Conservation (phyloP, 2,888 invertebrate genomes). For the Philonicus albiceps region DNA sequence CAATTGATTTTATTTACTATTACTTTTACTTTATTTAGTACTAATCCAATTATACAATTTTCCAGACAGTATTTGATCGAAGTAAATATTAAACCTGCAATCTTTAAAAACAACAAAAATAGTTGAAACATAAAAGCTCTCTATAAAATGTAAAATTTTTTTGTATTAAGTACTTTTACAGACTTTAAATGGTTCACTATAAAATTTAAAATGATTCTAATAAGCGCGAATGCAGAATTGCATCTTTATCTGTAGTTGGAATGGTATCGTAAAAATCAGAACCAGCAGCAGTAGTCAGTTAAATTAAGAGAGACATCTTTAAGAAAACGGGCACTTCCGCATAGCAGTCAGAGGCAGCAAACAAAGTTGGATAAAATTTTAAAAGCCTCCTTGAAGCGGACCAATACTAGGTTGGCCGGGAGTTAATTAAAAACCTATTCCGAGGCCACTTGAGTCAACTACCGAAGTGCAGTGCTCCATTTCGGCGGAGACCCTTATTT, state of each 20-base stretch:
- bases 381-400: not conserved
- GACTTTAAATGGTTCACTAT: too few relatives aligned
- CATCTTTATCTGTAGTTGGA: not conserved
- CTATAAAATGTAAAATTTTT: too few relatives aligned
- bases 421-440: conserved; percentile 31
- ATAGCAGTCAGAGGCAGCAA: not conserved
- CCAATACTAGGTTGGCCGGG: not conserved
- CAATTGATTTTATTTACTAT: too few relatives aligned
- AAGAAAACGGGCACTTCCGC: not conserved
- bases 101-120: too few relatives aligned
- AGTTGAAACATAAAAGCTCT: too few relatives aligned
- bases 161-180: too few relatives aligned
- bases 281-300: not conserved
- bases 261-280: not conserved
- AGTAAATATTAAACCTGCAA: too few relatives aligned
- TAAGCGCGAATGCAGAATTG: not conserved
- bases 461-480: not conserved
- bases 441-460: not conserved
- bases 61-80: too few relatives aligned
- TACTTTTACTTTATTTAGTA: too few relatives aligned
- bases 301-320: not conserved
- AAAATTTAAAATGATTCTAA: not conserved
- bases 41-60: too few relatives aligned
- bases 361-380: not conserved
- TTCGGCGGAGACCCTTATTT: conserved; percentile 27